Conservation (phyloP, 2,888 invertebrate species). For the Dryobota labecula region DNA sequence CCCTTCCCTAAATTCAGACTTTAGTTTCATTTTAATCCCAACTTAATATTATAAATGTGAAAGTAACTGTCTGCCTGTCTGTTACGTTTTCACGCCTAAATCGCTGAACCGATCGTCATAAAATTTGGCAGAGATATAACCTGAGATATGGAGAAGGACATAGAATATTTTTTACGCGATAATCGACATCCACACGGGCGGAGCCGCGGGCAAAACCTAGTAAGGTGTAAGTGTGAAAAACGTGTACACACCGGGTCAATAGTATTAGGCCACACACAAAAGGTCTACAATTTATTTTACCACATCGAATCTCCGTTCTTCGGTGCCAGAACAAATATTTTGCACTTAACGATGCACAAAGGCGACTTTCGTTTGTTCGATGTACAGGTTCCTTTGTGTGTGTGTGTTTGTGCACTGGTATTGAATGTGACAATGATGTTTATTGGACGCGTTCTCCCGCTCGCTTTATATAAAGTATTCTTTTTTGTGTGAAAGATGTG, state of each 20-base stretch:
- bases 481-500: conserved; percentile 34
- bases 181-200: too few relatives aligned
- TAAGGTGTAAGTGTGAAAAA: conserved; percentile 48
- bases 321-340: conserved; percentile 77
- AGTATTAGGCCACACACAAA: conserved; percentile 65
- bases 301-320: conserved; percentile 66
- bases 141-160: too few relatives aligned
- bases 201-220: too few relatives aligned
- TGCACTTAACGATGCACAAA: conserved; percentile 77
- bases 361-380: conserved; percentile 65
- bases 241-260: conserved; percentile 58
- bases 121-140: too few relatives aligned
- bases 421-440: conserved; percentile 68
- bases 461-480: conserved; percentile 45
- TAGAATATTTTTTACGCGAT: too few relatives aligned
- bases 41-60: too few relatives aligned
- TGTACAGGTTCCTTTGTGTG: conserved; percentile 43
- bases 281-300: conserved; percentile 72
- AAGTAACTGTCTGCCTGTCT: too few relatives aligned
- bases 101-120: too few relatives aligned
- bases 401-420: conserved; percentile 62
- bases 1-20: background rate
- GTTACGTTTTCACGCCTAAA: too few relatives aligned
- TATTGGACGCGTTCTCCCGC: conserved; percentile 61
- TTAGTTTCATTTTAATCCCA: conserved; percentile 19